Conservation (phyloP, 2,888 invertebrate genomes). For the Nudaria mundana region DNA sequence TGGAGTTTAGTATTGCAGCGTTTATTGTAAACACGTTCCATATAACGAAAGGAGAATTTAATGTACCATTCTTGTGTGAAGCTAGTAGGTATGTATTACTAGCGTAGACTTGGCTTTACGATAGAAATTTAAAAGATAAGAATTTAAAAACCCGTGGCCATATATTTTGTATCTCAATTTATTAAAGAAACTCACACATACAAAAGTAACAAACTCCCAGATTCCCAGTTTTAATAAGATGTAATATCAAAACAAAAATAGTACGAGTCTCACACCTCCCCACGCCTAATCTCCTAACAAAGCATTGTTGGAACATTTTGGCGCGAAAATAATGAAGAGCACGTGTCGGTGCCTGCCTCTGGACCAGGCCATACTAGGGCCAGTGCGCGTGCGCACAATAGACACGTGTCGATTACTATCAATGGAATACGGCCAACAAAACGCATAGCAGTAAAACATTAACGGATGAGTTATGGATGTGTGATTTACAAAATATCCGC, state of each 20-base stretch:
- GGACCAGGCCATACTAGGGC: slow-evolving; percentile 28
- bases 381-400: slow-evolving; percentile 40
- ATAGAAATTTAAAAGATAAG: too few relatives aligned
- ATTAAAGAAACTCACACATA: too few relatives aligned
- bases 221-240: slow-evolving; percentile 31
- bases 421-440: slow-evolving; percentile 55
- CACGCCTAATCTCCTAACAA: slow-evolving; percentile 79
- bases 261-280: slow-evolving; percentile 39
- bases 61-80: too few relatives aligned
- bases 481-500: slow-evolving; percentile 23
- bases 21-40: too few relatives aligned
- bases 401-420: slow-evolving; percentile 74
- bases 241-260: slow-evolving; percentile 32
- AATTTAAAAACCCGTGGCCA: too few relatives aligned
- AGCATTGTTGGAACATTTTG: slow-evolving; percentile 77
- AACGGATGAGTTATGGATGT: slow-evolving; percentile 40
- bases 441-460: slow-evolving; percentile 46
- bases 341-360: slow-evolving; percentile 55
- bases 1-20: too few relatives aligned
- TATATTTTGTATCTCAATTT: too few relatives aligned
- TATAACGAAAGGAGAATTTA: too few relatives aligned
- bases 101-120: too few relatives aligned
- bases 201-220: slow-evolving; percentile 6
- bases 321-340: slow-evolving; percentile 79
- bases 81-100: too few relatives aligned